Evolutionary conservation across 2,113 vertebrate genomes (phyloP), one percentile per base, ranked within the genome.

Genomic region (Ondatra zibethicus): DNA sequence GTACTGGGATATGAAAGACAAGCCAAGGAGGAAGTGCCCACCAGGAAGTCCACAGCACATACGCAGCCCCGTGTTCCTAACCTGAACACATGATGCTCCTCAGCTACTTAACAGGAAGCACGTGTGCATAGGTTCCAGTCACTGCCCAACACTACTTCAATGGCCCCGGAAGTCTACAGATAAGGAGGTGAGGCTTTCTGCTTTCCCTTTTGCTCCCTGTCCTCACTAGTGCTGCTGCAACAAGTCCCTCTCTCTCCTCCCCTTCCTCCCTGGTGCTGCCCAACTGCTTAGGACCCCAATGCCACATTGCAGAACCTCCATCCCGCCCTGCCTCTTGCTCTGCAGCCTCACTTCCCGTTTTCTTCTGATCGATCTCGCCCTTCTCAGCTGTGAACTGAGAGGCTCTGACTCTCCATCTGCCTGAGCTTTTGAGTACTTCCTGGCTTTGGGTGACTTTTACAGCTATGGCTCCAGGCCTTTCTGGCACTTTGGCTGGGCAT

Each of bases 1-100:
- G 70, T 72, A 94, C 88, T 94, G 80, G 96, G 94, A 97, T 93
- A 96, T 86, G 92, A 96, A 91, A 96, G 85, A 85, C 75, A n/a
- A 88, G 50, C 75, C 17, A 52, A 88, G 63, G 91, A 82, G 27
- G 42, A 65, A 84, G 88, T 13, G 3, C 92, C 96, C 96, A 73
- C 80, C 89, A 85, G 97, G 93, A 96, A 95, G 86, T 39, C 31
- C 39, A 77, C 45, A 78, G 89, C 33, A 3, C 55, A 50, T 16
- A 66, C 73, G 50, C 86, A 91, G 78, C 21, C 29, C 84, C 42
- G 39, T 23, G 84, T 77, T 89, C 61, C 65, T 75, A 55, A 78
- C 12, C 88, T 25, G n/a, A 91, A 58, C 39, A 16, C 36, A 77
- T 47, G 72, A 86, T 42, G 73, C 42, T 55, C 68, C 27, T 50